Evolutionary conservation across 2,113 vertebrate species (phyloP), one percentile per base, ranked within the genome.

Genomic region (Etheostoma cragini): DNA sequence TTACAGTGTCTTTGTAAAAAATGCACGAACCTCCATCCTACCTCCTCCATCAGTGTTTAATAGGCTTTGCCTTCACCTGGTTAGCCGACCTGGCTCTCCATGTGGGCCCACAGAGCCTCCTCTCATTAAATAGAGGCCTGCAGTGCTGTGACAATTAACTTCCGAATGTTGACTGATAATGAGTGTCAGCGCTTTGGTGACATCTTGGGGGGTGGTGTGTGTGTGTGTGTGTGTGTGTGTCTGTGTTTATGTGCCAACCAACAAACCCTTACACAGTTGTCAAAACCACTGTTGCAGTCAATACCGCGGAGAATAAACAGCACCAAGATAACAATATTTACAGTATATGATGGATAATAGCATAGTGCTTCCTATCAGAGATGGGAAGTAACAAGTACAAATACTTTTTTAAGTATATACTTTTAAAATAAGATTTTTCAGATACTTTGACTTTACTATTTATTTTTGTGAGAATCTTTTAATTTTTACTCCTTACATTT

Each of bases 111-210:
- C 17, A 35, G 33, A 84, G 45, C 70, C 74, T 76, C 17, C 72
- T 84, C 61, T 89, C 78, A 89, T 89, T 91, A 89, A 46, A 56
- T 0, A 66, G 69, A 70, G 30, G 38, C 84, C 79, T 82, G 87
- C 62, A 45, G 84, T 69, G 73, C 52, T n/a, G 46, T 62, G 70
- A 70, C 85, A 87, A 87, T 88, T 88, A 84, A 30, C 12, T 73
- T 19, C 42, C 71, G 57, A 58, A 76, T 50, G 68, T 66, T 76
- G 78, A 77, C 64, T 57, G 69, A 74, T 86, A 87, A 89, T 84
- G 81, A 85, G 50, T 72, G 65, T 24, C 64, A 83, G 30, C 0
- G 26, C 60, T 71, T 70, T 56, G 53, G 78, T 83, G 74, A 70
- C 78, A 64, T 76, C 54, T 81, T 15, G 1, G 10, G 47, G 22